These are phyloP conservation scores for Oreochromis tanganicae DNA, from an alignment of 2,113 vertebrate genomes.

Conservation along the genomic window DNA sequence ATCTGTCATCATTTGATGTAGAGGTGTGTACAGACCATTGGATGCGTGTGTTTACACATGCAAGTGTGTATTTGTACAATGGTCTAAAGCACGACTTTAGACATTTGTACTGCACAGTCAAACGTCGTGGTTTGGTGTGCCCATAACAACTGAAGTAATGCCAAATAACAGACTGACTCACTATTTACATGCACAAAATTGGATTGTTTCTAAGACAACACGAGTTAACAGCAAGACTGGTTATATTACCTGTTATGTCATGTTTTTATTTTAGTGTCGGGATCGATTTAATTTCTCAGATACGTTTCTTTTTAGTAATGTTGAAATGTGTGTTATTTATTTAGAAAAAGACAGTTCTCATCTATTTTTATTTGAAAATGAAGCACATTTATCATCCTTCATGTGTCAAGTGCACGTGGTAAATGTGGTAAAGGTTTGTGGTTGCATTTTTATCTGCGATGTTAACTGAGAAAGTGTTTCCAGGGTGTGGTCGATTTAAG, in stretches of 20 bases:
- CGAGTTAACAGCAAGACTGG: not conserved
- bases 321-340: not conserved
- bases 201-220: not conserved
- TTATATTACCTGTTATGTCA: not conserved
- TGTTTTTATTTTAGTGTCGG: not conserved
- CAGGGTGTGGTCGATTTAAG: constrained; percentile 12
- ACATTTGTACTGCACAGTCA: not conserved
- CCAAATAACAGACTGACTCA: not conserved
- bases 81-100: not conserved
- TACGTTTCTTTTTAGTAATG: not conserved
- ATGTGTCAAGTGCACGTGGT: not conserved
- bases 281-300: not conserved
- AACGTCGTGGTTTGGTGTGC: not conserved
- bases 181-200: not conserved
- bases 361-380: not conserved
- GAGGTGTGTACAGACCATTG: not conserved
- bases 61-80: not conserved
- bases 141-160: not conserved
- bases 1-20: not conserved
- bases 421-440: not conserved
- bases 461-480: not conserved
- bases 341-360: no score
- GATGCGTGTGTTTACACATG: not conserved
- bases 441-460: not conserved
- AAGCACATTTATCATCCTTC: not conserved